Evolutionary conservation across 2,888 invertebrate species (phyloP), one percentile per base, ranked within the genome.

Genomic region (Xestia xanthographa): DNA sequence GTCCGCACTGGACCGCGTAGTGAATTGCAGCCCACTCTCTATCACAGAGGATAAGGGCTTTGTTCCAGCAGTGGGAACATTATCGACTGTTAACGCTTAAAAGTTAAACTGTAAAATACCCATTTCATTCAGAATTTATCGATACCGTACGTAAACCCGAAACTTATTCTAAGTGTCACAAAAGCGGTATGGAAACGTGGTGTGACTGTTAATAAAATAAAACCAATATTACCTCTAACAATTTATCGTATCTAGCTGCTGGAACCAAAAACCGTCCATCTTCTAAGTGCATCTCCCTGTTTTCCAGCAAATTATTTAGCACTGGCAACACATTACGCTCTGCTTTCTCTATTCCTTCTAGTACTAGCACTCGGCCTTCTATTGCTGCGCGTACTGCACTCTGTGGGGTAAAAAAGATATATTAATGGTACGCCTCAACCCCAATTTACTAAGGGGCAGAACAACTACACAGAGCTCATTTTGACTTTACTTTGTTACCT

Each of bases 251-350:
- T 95, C 99, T 97, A 6, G 97, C 96, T 14, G 99, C 98, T 0
- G 99, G 98, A 92, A 99, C 98, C 58, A 99, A 96, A 92, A 99
- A 98, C 88, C 99, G 97, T 0, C 99, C 99, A 96, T 99, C 99
- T 95, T 99, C 99, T 80, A 99, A 96, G 94, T 99, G 99, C 99
- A 99, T 99, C 95, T 99, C 99, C 75, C 99, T 97, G 94, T 99
- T 99, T 95, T 99, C 99, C 72, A 99, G 95, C 73, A 99, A 97
- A 96, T 99, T 99, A 94, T 99, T 99, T 60, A 99, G 96, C 67
- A 99, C 98, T 53, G 99, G 99, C 79, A 99, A 95, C 62, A 99
- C 99, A 97, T 99, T 99, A 68, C 99, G 97, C 93, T 99, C 99
- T 0, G 99, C 99, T 93, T 99, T 99, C 96, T 99, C 99, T 75